These are phyloP conservation scores for Setipinna tenuifilis DNA, from an alignment of 2,797 vertebrate genomes.

Conservation along the genomic window DNA sequence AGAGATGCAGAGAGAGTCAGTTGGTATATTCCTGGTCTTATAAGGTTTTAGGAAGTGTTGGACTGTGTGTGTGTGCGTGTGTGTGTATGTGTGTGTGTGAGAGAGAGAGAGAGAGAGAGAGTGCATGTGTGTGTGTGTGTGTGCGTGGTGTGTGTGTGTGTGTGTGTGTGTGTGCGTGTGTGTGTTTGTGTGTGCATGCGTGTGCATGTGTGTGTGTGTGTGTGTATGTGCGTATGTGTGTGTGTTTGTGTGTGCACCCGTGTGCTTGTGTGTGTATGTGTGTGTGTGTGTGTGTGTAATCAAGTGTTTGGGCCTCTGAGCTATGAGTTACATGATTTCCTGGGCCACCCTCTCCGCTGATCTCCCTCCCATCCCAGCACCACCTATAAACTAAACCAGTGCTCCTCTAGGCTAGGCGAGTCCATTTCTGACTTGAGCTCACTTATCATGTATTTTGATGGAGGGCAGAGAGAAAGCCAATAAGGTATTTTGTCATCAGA, in stretches of 20 bases:
- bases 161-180: no score
- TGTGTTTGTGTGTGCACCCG: no score
- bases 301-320: background rate
- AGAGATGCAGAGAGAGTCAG: background rate
- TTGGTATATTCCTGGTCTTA: background rate
- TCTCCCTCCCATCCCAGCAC: background rate
- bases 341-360: background rate
- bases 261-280: no score
- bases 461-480: background rate
- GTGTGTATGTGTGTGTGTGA: no score
- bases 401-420: background rate
- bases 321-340: background rate
- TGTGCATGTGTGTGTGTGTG: no score
- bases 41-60: background rate
- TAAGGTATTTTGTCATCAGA: slow-evolving; percentile 17
- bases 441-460: background rate
- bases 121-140: no score
- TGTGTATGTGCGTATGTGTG: no score
- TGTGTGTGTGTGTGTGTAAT: background rate
- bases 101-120: no score
- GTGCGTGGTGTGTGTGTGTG: no score
- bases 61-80: background rate
- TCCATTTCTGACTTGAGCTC: background rate
- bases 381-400: background rate
- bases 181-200: no score